Conservation (phyloP, 1,140 invertebrate genomes). For the Drosophila repletoides region DNA sequence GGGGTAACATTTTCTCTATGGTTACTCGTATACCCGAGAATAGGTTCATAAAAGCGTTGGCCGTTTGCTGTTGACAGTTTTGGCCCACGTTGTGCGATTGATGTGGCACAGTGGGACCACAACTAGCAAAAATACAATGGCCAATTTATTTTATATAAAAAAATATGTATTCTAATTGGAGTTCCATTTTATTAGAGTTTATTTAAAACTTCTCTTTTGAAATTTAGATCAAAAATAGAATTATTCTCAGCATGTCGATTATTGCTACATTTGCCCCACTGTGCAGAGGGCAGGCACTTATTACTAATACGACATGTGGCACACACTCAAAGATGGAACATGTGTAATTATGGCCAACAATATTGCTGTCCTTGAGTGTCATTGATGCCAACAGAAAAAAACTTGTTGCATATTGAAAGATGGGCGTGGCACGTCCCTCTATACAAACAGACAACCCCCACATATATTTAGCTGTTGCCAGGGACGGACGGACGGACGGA, state of each 20-base stretch:
- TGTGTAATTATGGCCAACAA: slow-evolving; percentile 73
- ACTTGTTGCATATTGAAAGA: slow-evolving; percentile 57
- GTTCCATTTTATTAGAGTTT: too few relatives aligned
- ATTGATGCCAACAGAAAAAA: slow-evolving; percentile 53
- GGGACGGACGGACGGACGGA: too few relatives aligned
- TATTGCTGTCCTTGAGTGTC: slow-evolving; percentile 62
- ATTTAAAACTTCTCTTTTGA: too few relatives aligned
- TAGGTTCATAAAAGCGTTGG: slow-evolving; percentile 43
- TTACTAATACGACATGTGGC: slow-evolving; percentile 73
- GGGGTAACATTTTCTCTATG: not conserved
- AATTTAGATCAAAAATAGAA: too few relatives aligned
- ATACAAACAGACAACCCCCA: not conserved
- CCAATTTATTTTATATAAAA: not conserved
- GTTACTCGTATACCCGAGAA: slow-evolving; percentile 2
- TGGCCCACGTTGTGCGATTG: slow-evolving; percentile 31
- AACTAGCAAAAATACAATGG: not conserved
- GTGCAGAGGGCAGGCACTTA: slow-evolving; percentile 44
- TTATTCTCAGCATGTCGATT: too few relatives aligned
- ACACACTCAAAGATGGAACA: slow-evolving; percentile 57
- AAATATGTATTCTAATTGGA: too few relatives aligned
- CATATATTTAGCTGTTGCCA: slow-evolving; percentile 8
- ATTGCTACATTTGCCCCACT: slow-evolving; percentile 1
- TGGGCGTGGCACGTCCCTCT: not conserved
- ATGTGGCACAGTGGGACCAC: slow-evolving; percentile 35
- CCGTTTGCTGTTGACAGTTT: slow-evolving; percentile 44